phyloP scores from a whole-genome alignment of 1,140 invertebrate genomes.

The Acyrthosiphon pisum region DNA sequence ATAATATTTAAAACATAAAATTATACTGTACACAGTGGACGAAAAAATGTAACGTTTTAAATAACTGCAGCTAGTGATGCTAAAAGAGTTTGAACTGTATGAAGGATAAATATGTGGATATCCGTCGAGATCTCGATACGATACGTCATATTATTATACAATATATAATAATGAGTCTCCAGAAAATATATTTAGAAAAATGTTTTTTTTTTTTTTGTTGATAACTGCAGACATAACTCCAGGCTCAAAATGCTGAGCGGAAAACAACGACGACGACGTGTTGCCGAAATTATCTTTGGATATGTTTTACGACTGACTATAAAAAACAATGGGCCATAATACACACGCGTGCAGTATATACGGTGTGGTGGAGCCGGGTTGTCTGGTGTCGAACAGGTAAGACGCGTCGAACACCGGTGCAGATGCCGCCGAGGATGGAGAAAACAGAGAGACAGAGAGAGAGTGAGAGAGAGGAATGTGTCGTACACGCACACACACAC shows the following conservation, averaged over 20 bases:
- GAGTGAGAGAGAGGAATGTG: constrained; percentile 16
- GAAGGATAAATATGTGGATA: not conserved
- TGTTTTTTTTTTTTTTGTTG: not conserved
- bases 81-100: not conserved
- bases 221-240: not conserved
- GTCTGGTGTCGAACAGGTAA: constrained; percentile 45
- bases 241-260: not conserved
- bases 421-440: not conserved
- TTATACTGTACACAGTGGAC: not conserved
- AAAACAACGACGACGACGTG: not conserved
- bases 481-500: not conserved
- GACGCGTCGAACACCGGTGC: not conserved
- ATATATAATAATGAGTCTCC: not conserved
- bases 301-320: constrained; percentile 39
- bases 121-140: not conserved
- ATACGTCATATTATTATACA: not conserved
- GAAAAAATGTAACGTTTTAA: not conserved
- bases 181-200: constrained; percentile 1
- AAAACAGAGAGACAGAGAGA: not conserved
- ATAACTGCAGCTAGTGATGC: too few relatives aligned
- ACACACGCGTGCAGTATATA: not conserved
- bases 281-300: constrained; percentile 43
- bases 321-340: constrained; percentile 50
- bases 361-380: constrained; percentile 19
- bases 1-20: not conserved